These are phyloP conservation scores for Orthosia cruda DNA, from an alignment of 2,888 invertebrate genomes.

Conservation along the genomic window DNA sequence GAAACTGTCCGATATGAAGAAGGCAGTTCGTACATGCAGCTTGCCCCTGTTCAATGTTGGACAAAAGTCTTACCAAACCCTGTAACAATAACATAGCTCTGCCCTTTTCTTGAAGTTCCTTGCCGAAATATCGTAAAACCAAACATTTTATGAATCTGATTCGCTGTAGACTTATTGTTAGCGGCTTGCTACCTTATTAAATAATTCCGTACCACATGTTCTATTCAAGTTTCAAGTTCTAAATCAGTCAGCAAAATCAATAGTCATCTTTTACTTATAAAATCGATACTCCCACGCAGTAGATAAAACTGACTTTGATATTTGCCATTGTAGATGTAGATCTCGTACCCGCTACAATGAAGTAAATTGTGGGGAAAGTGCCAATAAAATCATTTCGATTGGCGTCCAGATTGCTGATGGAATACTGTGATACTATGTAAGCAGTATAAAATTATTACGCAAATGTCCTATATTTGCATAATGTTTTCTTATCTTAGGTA, in stretches of 20 bases:
- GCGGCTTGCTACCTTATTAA: neutral
- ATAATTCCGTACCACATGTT: neutral
- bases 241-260: conserved; percentile 24
- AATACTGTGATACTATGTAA: conserved; percentile 15
- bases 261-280: conserved; percentile 10
- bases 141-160: neutral
- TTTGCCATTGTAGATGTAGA: neutral
- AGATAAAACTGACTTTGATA: neutral
- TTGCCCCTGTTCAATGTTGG: neutral
- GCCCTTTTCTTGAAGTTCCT: conserved; percentile 10
- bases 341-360: conserved; percentile 3
- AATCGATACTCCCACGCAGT: conserved; percentile 14
- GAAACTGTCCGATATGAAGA: neutral
- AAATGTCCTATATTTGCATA: conserved; percentile 5
- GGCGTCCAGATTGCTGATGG: conserved; percentile 11
- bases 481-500: neutral
- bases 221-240: neutral
- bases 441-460: neutral
- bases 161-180: neutral
- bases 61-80: neutral
- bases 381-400: conserved; percentile 32
- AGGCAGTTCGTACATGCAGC: neutral
- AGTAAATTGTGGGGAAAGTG: conserved; percentile 35
- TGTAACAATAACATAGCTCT: too few relatives aligned
- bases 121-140: conserved; percentile 1